Base-by-base conservation (phyloP, 92 coral and sea anemone species). In the Bergia puertoricense region DNA sequence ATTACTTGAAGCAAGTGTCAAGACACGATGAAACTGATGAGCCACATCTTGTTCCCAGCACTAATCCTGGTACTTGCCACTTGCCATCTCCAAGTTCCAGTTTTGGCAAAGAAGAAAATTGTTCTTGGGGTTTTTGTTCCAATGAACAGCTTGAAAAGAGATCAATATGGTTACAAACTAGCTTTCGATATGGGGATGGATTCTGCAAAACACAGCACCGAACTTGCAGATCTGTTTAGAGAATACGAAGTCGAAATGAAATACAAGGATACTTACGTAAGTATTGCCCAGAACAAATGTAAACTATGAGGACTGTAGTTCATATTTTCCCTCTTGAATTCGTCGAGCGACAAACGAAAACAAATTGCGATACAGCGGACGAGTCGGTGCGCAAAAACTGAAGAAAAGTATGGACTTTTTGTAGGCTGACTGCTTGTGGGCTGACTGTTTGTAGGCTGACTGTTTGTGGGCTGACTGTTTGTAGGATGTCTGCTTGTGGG, bases 201-300 rank as follows among this genome's bases (percentile, higher is more conserved):
- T 7, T 71, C 79, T 38, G 74, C 87, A 48, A 84, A 18, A 71
- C 71, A 71, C 67, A 84, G 79, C 54, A 84, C 66, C 44, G 8
- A 11, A 84, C 79, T 84, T 23, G 66, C 65, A 40, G 79, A 84
- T 1, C 41, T 84, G 37, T 84, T 84, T 48, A 46, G 46, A 46
- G 87, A 84, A 72, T 84, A 84, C 62, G 87, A 84, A 44, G 74
- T 84, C 30, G 87, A 84, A 39, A 71, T 84, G 66, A 46, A 71
- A 84, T 84, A 46, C 77, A 39, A 46, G 23, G 87, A 84, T 50
- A 84, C 87, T 45, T 84, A 46, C 72, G 87, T 84, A 50, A 84
- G 87, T 84, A 46, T 14, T 80, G 30, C 4, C 7, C 43, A 20
- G 68, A 8, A 50, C 69, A 18, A 62, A 20, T 62, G 30, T 13